Base-by-base conservation (phyloP, 2,797 vertebrate genomes). In the Pristis pectinata region DNA sequence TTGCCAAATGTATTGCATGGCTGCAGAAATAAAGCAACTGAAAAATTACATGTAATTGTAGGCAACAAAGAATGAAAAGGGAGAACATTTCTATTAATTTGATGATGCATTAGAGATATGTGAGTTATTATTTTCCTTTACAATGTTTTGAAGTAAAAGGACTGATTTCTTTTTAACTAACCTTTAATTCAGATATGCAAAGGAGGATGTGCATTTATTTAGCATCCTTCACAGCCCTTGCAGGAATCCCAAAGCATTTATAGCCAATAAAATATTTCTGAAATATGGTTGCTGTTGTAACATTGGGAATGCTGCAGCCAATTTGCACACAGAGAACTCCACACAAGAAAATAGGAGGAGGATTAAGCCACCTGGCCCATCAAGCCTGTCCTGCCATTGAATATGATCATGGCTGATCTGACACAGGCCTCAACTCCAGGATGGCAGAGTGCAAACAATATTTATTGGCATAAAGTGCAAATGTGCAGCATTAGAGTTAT, bases 1-100 rank as follows among this genome's bases (percentile, higher is more conserved):
- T 96, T 11, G 95, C 0, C 27, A 97, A 96, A 95, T 95, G 96
- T 95, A 97, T 96, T 96, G 94, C 95, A 94, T 80, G 22, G 53
- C 1, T 19, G 53, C 27, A 44, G 79, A 22, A 94, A 79, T n/a
- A 79, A 59, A 74, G 30, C 44, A 49, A 77, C 44, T 79, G 22
- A 59, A 79, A 44, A 37, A 37, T 70, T 70, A 70, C 2, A 64
- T 11, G 27, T 44, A 30, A 27, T 19, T 27, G 1, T 37, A 72
- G 22, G 24, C 17, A 93, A 93, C n/a, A 67, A 22, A 41, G 13
- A 92, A 64, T 64, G 10, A 17, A 93, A 61, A 37, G 11, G 10
- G 76, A 37, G 15, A 80, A n/a, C 41, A 49, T 72, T 72, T 93
- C 17, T 15, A 7, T 93, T 44, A 15, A 72, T 27, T 19, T 37